Conservation (phyloP, 2,888 invertebrate genomes). For the Branchinecta sandiegonensis region DNA sequence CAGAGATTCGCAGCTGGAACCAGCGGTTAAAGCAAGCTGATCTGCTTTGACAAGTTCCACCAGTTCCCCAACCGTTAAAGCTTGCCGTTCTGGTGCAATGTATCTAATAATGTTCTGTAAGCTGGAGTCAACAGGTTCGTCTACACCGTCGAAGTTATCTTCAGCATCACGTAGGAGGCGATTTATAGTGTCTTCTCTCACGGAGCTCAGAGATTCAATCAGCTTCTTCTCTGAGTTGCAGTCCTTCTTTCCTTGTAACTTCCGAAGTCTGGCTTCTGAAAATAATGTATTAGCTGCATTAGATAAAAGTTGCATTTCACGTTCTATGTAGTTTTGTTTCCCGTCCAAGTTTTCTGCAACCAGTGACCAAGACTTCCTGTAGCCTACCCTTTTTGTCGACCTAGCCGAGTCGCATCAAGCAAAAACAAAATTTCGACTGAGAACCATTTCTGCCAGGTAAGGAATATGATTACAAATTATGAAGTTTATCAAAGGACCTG, state of each 20-base stretch:
- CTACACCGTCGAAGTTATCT: background rate
- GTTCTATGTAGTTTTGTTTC: no score
- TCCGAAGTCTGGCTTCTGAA: background rate
- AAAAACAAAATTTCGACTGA: no score
- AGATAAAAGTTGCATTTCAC: no score
- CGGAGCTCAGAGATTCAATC: background rate
- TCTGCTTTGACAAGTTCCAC: constrained; percentile 39
- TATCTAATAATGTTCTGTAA: constrained; percentile 15
- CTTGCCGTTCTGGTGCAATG: constrained; percentile 34
- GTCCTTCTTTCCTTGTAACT: background rate
- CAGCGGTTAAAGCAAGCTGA: constrained; percentile 33
- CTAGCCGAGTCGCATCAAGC: no score
- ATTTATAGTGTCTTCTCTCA: background rate
- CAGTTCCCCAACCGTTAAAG: constrained; percentile 38
- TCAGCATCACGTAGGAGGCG: background rate
- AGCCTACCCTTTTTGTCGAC: no score
- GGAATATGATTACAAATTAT: no score
- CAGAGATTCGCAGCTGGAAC: constrained; percentile 18
- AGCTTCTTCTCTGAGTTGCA: background rate
- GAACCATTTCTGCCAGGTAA: no score
- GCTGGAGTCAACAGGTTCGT: constrained; percentile 16
- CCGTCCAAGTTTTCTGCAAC: no score
- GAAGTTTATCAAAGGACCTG: no score
- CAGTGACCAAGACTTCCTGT: no score
- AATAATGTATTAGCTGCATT: background rate